phyloP scores from a whole-genome alignment of 2,797 vertebrate genomes.

The Harpagifer antarcticus region DNA sequence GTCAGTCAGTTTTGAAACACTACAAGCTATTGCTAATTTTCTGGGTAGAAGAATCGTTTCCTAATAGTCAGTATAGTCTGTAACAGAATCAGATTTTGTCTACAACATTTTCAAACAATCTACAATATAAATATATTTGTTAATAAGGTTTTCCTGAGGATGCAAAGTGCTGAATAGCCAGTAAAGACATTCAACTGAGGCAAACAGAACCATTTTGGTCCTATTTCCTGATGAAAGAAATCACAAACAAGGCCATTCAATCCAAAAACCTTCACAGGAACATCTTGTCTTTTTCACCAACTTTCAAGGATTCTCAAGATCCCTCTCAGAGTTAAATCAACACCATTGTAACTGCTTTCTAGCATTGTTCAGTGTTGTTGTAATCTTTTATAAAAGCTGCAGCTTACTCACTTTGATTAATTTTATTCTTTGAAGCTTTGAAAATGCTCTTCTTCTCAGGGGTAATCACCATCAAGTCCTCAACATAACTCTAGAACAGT shows the following conservation, averaged over 20 bases:
- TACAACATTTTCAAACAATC: no score
- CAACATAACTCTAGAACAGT: slow-evolving; percentile 9
- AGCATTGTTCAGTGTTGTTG: slow-evolving; percentile 1
- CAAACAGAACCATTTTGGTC: no score
- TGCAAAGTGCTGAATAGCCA: no score
- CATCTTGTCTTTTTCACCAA: not conserved
- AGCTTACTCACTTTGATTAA: slow-evolving; percentile 24
- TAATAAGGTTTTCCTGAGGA: no score
- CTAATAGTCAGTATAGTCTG: not conserved
- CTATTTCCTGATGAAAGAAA: no score
- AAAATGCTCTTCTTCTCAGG: slow-evolving; percentile 21
- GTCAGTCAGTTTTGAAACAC: not conserved
- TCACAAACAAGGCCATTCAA: no score
- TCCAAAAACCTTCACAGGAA: not conserved
- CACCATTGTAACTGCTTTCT: not conserved
- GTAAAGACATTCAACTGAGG: no score
- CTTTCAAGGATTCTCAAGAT: slow-evolving; percentile 38
- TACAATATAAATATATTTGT: no score
- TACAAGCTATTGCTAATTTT: not conserved
- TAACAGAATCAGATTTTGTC: no score
- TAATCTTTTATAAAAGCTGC: slow-evolving; percentile 7
- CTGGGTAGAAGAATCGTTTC: not conserved
- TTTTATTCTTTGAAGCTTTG: slow-evolving; percentile 24
- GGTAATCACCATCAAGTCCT: slow-evolving; percentile 30
- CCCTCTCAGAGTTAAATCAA: slow-evolving; percentile 28